phyloP scores from a whole-genome alignment of 2,888 invertebrate species.

The Rhingia campestris region DNA sequence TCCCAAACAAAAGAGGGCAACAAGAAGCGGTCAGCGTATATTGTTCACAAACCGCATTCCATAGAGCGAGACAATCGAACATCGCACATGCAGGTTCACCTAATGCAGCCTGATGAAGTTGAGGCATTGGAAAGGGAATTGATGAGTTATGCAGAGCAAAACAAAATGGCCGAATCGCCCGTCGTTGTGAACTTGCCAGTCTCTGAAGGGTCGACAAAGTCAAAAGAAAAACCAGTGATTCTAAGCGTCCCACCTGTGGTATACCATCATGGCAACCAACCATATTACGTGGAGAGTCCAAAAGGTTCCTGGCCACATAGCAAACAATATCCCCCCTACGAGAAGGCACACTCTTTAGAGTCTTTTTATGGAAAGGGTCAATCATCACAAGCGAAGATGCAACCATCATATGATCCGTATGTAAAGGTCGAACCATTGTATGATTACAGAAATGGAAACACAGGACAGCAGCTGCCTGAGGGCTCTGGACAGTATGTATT shows the following conservation, averaged over 20 bases:
- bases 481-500: neutral
- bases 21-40: conserved; percentile 44
- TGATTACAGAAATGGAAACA: too few relatives aligned
- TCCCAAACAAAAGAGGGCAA: conserved; percentile 16
- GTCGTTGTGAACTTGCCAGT: conserved; percentile 74
- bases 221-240: conserved; percentile 47
- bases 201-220: conserved; percentile 14
- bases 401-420: neutral
- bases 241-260: conserved; percentile 74
- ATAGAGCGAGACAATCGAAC: conserved; percentile 2
- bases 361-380: neutral
- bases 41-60: conserved; percentile 25
- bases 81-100: conserved; percentile 42
- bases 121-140: conserved; percentile 51
- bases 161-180: conserved; percentile 53
- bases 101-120: conserved; percentile 44
- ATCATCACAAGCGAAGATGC: neutral
- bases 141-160: conserved; percentile 1
- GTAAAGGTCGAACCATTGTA: neutral
- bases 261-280: conserved; percentile 58
- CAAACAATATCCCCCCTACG: conserved; percentile 3
- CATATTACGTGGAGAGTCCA: neutral
- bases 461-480: neutral
- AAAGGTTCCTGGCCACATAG: neutral
- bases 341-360: neutral